Conservation (phyloP, 2,113 vertebrate species). For the Nymphicus hollandicus region DNA sequence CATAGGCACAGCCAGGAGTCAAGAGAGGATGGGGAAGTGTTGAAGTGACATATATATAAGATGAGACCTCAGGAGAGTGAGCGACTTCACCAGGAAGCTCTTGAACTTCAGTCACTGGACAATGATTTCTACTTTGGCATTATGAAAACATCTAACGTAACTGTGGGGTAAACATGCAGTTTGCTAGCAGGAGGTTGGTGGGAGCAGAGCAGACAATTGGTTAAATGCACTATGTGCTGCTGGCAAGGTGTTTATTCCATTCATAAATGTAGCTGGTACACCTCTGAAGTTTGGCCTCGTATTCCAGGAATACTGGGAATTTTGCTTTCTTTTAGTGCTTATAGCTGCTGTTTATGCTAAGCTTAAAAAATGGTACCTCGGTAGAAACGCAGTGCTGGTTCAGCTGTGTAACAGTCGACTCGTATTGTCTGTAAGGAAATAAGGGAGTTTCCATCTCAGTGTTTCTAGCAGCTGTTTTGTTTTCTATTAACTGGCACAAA, state of each 20-base stretch:
- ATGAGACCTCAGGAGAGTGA: not conserved
- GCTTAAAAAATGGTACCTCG: not conserved
- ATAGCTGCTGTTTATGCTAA: not conserved
- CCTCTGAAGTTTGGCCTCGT: not conserved
- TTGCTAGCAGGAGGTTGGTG: not conserved
- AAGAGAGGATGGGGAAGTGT: not conserved
- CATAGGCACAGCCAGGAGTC: not conserved
- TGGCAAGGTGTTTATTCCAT: not conserved
- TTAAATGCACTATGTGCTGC: rapidly evolving
- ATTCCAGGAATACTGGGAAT: not conserved
- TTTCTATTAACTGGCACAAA: not conserved
- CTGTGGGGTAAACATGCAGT: not conserved
- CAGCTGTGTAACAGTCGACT: not conserved
- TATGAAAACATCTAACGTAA: not conserved
- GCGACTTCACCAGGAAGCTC: not conserved
- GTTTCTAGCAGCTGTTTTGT: not conserved
- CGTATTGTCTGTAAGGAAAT: not conserved
- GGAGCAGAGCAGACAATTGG: not conserved
- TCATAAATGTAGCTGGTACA: not conserved
- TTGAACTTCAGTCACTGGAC: not conserved
- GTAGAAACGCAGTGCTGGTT: not conserved
- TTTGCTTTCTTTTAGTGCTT: not conserved
- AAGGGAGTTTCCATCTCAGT: not conserved
- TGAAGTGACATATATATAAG: not conserved
- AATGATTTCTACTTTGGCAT: not conserved